These are phyloP conservation scores for Coleophora flavipennella DNA, from an alignment of 2,888 invertebrate genomes.

Conservation along the genomic window DNA sequence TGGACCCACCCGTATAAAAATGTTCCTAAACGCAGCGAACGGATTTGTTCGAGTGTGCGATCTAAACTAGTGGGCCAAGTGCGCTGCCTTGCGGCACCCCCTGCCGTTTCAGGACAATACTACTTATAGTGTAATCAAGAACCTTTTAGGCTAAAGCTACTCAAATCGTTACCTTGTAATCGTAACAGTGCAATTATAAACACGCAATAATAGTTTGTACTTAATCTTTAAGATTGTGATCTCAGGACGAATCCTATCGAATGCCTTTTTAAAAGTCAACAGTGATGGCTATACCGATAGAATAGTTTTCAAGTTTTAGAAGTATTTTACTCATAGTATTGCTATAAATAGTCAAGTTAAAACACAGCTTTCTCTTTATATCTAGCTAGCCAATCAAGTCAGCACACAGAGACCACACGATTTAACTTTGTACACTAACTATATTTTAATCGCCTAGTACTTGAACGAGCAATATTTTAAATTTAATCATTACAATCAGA, in stretches of 20 bases:
- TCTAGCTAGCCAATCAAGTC: constrained; percentile 42
- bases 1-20: constrained; percentile 60
- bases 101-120: constrained; percentile 43
- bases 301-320: constrained; percentile 49
- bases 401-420: constrained; percentile 59
- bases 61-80: constrained; percentile 30
- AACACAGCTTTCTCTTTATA: constrained; percentile 48
- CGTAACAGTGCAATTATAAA: constrained; percentile 68
- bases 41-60: constrained; percentile 19
- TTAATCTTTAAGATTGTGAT: constrained; percentile 69
- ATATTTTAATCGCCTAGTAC: constrained; percentile 54
- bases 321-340: constrained; percentile 55
- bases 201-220: constrained; percentile 69
- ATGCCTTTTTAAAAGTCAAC: constrained; percentile 58
- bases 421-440: constrained; percentile 44
- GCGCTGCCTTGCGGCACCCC: constrained; percentile 48
- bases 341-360: constrained; percentile 53
- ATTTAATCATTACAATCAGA: constrained; percentile 54
- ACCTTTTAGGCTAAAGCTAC: constrained; percentile 40
- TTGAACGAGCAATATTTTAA: constrained; percentile 50
- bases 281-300: constrained; percentile 52
- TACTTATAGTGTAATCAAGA: constrained; percentile 53
- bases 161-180: constrained; percentile 44
- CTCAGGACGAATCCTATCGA: constrained; percentile 67
- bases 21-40: constrained; percentile 20